phyloP scores from a whole-genome alignment of 2,113 vertebrate genomes.

The Oreochromis spilurus region DNA sequence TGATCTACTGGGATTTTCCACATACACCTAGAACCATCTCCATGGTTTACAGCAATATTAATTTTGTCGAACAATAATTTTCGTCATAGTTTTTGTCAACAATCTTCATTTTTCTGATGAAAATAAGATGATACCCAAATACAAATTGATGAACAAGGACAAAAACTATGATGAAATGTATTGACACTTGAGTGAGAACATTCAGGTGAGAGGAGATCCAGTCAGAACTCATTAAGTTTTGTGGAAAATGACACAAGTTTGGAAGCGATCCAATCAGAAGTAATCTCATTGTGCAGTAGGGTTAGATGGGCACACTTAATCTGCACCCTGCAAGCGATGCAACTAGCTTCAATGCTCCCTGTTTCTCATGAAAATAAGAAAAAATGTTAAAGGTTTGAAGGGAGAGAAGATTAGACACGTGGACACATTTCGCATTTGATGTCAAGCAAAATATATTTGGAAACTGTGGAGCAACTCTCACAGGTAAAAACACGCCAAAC shows the following conservation, averaged over 20 bases:
- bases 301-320: not conserved
- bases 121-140: not conserved
- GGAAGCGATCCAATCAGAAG: not conserved
- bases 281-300: not conserved
- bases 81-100: not conserved
- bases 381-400: not conserved
- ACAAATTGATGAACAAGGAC: accelerated
- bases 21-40: not conserved
- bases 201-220: not conserved
- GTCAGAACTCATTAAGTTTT: not conserved
- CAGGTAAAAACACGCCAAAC: not conserved
- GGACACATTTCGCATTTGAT: accelerated
- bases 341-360: not conserved
- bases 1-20: not conserved
- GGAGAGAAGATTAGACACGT: not conserved
- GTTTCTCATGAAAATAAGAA: not conserved
- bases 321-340: not conserved
- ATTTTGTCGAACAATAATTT: not conserved
- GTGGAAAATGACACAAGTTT: not conserved
- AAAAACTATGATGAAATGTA: not conserved
- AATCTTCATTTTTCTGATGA: accelerated
- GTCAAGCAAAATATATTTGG: not conserved
- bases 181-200: accelerated
- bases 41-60: not conserved
- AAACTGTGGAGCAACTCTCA: not conserved